A percentile compares a stretch with the other conserved stretches of the same genome.
Conservation (phyloP, 2,113 vertebrate species). For the Xiphorhynchus elegans region DNA sequence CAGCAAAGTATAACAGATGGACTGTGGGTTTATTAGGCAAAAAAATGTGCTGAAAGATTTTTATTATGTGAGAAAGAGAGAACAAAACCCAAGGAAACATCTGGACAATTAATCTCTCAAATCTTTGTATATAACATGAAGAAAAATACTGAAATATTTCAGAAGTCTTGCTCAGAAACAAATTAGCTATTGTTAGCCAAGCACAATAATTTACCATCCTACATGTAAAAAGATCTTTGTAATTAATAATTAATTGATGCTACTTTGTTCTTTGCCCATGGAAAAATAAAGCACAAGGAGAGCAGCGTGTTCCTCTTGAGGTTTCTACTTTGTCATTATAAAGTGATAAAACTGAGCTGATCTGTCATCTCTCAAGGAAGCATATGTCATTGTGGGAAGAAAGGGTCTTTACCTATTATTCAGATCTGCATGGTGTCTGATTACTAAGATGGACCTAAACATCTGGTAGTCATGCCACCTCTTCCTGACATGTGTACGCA, state of each 20-base stretch:
- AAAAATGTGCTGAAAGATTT: slow-evolving; percentile 80
- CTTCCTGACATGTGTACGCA: background rate
- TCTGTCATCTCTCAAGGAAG: slow-evolving; percentile 55
- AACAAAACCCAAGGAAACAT: slow-evolving; percentile 87
- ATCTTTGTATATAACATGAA: slow-evolving; percentile 47
- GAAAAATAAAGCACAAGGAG: background rate
- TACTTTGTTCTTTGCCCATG: slow-evolving; percentile 16
- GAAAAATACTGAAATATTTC: slow-evolving; percentile 55
- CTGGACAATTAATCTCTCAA: slow-evolving; percentile 84
- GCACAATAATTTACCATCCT: slow-evolving; percentile 51
- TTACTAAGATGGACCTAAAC: slow-evolving; percentile 44
- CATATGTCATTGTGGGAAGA: background rate
- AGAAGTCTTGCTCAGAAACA: slow-evolving; percentile 33
- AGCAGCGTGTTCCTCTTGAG: background rate
- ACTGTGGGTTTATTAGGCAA: slow-evolving; percentile 41
- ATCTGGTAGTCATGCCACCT: slow-evolving; percentile 43
- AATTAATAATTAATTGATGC: slow-evolving; percentile 72
- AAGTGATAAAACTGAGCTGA: slow-evolving; percentile 26
- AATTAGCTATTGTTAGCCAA: slow-evolving; percentile 33
- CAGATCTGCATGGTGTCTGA: background rate
- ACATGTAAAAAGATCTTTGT: slow-evolving; percentile 47
- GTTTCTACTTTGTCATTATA: slow-evolving; percentile 1
- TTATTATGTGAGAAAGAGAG: slow-evolving; percentile 85
- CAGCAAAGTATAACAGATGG: slow-evolving; percentile 82
- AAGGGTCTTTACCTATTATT: slow-evolving; percentile 17